Conservation (phyloP, 1,140 invertebrate genomes). For the Dolichoris vasculosae region DNA sequence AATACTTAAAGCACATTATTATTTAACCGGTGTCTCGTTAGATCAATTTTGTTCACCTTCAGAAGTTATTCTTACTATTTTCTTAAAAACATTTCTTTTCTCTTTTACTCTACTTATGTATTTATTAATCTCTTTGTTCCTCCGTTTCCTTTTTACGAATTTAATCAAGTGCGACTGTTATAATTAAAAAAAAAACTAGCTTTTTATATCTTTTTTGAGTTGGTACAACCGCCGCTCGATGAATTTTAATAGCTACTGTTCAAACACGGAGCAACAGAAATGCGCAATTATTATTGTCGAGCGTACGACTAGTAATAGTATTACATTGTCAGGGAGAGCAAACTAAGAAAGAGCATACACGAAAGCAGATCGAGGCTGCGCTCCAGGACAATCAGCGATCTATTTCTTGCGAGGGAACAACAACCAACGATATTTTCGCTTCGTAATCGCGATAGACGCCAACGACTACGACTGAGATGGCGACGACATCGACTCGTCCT, state of each 20-base stretch:
- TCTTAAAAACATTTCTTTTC: background rate
- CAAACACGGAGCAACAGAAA: background rate
- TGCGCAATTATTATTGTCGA: slow-evolving; percentile 54
- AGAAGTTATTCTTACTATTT: background rate
- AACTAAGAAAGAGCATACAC: background rate
- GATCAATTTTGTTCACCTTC: background rate
- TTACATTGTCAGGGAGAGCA: background rate
- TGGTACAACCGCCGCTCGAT: background rate
- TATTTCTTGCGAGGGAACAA: slow-evolving; percentile 56
- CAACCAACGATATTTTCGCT: slow-evolving; percentile 41
- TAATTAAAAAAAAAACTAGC: slow-evolving; percentile 22
- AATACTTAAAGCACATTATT: background rate
- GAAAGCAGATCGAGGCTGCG: slow-evolving; percentile 65
- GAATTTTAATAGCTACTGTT: slow-evolving; percentile 38
- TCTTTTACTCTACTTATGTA: background rate
- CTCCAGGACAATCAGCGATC: slow-evolving; percentile 60
- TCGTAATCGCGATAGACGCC: slow-evolving; percentile 36
- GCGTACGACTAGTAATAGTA: background rate
- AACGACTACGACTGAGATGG: background rate
- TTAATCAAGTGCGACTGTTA: slow-evolving; percentile 31
- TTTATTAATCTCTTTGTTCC: background rate
- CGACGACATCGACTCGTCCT: background rate
- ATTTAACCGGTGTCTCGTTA: background rate
- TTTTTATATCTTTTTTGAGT: slow-evolving; percentile 9
- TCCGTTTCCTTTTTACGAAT: background rate